phyloP scores from a whole-genome alignment of 2,888 invertebrate species.

The Epistrophe grossulariae region DNA sequence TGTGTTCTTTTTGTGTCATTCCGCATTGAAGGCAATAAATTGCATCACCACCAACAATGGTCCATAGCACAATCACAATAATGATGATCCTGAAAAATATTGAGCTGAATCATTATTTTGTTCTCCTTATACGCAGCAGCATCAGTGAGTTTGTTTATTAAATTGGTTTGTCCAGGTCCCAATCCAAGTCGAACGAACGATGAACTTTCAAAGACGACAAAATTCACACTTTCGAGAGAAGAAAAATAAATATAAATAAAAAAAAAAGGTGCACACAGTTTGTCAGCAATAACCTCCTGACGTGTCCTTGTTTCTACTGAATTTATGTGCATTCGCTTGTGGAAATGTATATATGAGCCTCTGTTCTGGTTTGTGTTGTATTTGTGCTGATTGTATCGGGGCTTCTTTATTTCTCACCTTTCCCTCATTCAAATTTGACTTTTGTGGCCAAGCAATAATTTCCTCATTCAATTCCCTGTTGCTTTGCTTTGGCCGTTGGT shows the following conservation, averaged over 20 bases:
- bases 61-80: constrained; percentile 30
- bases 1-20: constrained; percentile 37
- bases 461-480: constrained; percentile 26
- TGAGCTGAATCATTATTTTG: constrained; percentile 62
- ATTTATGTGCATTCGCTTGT: constrained; percentile 57
- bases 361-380: constrained; percentile 9
- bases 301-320: constrained; percentile 66
- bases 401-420: constrained; percentile 75
- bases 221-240: constrained; percentile 47
- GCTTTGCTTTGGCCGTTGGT: constrained; percentile 36
- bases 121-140: constrained; percentile 24
- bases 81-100: constrained; percentile 53
- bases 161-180: neutral
- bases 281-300: constrained; percentile 62
- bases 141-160: constrained; percentile 8
- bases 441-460: constrained; percentile 70
- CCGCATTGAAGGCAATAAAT: constrained; percentile 46
- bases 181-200: constrained; percentile 19
- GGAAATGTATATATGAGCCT: constrained; percentile 33
- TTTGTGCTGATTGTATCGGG: constrained; percentile 62
- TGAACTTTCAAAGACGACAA: constrained; percentile 6
- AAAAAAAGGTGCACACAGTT: constrained; percentile 27
- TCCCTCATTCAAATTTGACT: constrained; percentile 71
- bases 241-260: neutral
- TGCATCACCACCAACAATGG: constrained; percentile 46